Evolutionary conservation across 2,888 invertebrate species (phyloP), one percentile per base, ranked within the genome.

Genomic region (Thereva unica): DNA sequence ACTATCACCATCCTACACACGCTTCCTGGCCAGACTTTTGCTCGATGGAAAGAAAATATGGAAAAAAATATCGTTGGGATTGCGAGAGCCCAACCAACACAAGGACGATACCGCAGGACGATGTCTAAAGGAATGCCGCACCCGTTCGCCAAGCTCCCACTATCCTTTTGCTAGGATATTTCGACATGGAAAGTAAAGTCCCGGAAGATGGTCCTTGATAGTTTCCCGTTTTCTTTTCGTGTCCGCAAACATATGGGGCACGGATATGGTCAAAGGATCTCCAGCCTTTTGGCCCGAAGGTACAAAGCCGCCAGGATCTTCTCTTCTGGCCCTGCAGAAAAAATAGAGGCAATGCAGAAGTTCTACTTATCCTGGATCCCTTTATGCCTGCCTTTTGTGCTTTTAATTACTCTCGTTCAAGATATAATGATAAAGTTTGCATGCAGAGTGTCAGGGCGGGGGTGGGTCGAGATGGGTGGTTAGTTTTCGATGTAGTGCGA

Each of bases 401-500:
- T 56, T 53, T 59, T 68, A 68, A 68, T 68, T 68, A 66, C 68
- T 66, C 59, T 56, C 44, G n/a, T 44, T 7, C 50, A 52, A 41
- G 35, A 9, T 7, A 61, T 53, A 61, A 50, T 55, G 64, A 40
- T 9, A 10, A 42, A 34, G 55, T 23, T 23, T 23, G 23, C 23
- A 23, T 23, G 23, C 1, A 23, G 23, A 23, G 23, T 23, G 23
- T 23, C 2, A 23, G 2, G 23, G 23, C 2, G 23, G 23, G 23
- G 23, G 23, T 23, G 23, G 23, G 23, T 23, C 23, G 23, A 23
- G 23, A 2, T 23, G 23, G 23, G 23, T 23, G 23, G 23, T 23
- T 23, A 23, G 23, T 23, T 23, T 23, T 23, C 23, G 23, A 23
- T 23, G 23, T 23, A 2, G 23, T 23, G 23, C 23, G 23, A 23